A percentile compares a stretch with the other conserved stretches of the same genome.
Evolutionary conservation across 1,140 invertebrate species (phyloP).

Genomic region (Saccostrea glomerata): DNA sequence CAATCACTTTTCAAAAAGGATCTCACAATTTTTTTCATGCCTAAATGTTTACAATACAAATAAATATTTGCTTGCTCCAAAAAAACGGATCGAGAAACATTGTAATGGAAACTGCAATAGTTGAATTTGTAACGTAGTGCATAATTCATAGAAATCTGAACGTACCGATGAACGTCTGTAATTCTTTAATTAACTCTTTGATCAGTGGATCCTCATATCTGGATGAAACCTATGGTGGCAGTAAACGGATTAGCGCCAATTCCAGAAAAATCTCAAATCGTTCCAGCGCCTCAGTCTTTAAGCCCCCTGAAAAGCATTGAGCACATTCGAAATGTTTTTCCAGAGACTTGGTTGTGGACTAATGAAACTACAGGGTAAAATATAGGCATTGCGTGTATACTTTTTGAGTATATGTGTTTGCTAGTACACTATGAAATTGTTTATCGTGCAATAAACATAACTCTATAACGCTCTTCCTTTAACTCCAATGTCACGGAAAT

Average conservation of each 20-base stretch:
- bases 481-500: no score
- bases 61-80: no score
- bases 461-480: no score
- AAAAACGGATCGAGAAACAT: no score
- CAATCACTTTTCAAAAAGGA: no score
- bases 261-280: neutral
- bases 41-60: no score
- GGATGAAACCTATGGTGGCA: neutral
- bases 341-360: slow-evolving; percentile 50
- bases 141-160: neutral
- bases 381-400: neutral
- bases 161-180: neutral
- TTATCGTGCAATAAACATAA: neutral
- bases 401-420: neutral
- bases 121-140: no score
- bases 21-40: no score
- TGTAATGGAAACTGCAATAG: no score
- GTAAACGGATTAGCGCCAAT: neutral
- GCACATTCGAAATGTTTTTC: slow-evolving; percentile 46
- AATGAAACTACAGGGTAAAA: slow-evolving; percentile 40
- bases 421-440: neutral
- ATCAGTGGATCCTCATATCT: neutral
- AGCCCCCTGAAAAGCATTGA: slow-evolving; percentile 24
- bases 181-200: slow-evolving; percentile 1
- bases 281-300: neutral